These are phyloP conservation scores for Lophius americanus DNA, from an alignment of 2,797 vertebrate species.

Conservation along the genomic window DNA sequence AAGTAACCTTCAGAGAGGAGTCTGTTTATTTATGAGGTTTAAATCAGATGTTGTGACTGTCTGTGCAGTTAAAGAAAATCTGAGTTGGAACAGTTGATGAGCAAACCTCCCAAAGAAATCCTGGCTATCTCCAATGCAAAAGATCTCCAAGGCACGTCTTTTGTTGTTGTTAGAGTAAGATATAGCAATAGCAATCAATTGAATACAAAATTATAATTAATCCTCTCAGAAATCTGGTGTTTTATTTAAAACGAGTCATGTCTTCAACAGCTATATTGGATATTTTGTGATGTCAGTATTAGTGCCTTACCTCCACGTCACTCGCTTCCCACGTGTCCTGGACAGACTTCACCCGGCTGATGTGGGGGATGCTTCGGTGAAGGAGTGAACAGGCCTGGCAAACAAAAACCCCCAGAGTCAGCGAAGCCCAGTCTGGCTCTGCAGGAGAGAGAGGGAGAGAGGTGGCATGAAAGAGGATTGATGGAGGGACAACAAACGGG, in stretches of 20 bases:
- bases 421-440: conserved; percentile 96
- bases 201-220: not conserved
- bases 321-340: conserved; percentile 90
- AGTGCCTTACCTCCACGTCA: conserved; percentile 88
- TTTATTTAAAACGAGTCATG: not conserved
- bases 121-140: too few relatives aligned
- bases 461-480: not conserved
- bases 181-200: too few relatives aligned
- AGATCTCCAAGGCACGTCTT: too few relatives aligned
- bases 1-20: too few relatives aligned
- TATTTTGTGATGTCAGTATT: not conserved
- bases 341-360: conserved; percentile 93
- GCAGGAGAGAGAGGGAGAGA: conserved; percentile 28
- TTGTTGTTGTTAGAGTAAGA: too few relatives aligned
- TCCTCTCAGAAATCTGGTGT: not conserved
- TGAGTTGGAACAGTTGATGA: not conserved
- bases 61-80: not conserved
- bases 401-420: conserved; percentile 92
- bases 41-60: too few relatives aligned
- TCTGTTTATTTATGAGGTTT: not conserved
- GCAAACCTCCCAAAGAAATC: not conserved
- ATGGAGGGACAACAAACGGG: not conserved
- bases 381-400: conserved; percentile 94
- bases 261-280: not conserved
- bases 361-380: conserved; percentile 91